Evolutionary conservation across 2,113 vertebrate species (phyloP), one percentile per base, ranked within the genome.

Genomic region (Capra hircus): DNA sequence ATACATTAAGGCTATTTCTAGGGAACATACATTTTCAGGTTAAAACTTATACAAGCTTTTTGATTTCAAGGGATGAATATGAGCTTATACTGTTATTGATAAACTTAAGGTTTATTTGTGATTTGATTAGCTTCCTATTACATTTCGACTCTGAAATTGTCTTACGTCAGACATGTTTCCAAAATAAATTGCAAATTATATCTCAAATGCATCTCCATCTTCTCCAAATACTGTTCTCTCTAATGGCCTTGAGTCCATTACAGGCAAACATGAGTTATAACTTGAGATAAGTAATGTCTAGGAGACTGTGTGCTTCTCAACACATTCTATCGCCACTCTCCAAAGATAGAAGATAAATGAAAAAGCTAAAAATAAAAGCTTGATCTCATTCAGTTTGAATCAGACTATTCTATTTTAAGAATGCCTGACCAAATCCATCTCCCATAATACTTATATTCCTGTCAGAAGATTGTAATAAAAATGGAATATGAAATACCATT

Each of bases 351-450:
- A 74, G 67, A 95, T 93, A 77, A 93, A 83, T 83, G 48, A 50
- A 83, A 91, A 88, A 87, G 15, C 71, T 95, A 95, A 95, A 95
- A 83, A 97, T 90, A 96, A 90, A 74, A 87, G 48, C 90, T 82
- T 83, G 71, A 93, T 62, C 53, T 97, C 81, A 97, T 57, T 96
- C 81, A 43, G 60, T 82, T 83, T 93, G 57, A 92, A 87, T 92
- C 92, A 74, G 52, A 93, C 87, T 88, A 45, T 59, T 96, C 81
- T 88, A 96, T 94, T 97, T 94, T 96, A 62, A 97, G 86, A 91
- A 90, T 77, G 71, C 53, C 59, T 96, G 33, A 62, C 53, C 90
- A 87, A 93, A 77, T 64, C 53, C 74, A 90, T 64, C 53, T 95
- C 90, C 86, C 59, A 71, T 16, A 88, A 71, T 21, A 83, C 19